phyloP scores from a whole-genome alignment of 2,888 invertebrate genomes.

The Netelia fuscicornis region DNA sequence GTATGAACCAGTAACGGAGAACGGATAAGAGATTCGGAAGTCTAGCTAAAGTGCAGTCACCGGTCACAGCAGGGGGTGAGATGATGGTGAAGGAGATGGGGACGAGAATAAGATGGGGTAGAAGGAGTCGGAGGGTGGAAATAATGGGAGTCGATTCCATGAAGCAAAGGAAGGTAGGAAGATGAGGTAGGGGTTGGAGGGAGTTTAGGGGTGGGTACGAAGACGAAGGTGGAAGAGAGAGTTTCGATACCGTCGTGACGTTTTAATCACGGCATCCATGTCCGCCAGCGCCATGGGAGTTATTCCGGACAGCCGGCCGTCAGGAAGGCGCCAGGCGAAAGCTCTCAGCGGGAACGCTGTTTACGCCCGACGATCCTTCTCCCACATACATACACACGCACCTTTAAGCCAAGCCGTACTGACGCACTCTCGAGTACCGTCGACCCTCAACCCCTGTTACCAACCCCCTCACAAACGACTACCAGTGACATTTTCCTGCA shows the following conservation, averaged over 20 bases:
- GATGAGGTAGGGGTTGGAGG: too few relatives aligned
- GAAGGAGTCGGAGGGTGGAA: neutral
- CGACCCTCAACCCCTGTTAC: too few relatives aligned
- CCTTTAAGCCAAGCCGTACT: conserved; percentile 17
- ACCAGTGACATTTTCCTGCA: conserved; percentile 67
- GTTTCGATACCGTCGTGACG: conserved; percentile 68
- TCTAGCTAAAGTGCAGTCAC: conserved; percentile 25
- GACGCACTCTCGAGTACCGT: conserved; percentile 57
- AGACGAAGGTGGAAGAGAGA: conserved; percentile 8
- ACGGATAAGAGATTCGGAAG: conserved; percentile 43
- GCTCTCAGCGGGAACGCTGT: conserved; percentile 55
- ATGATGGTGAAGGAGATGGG: too few relatives aligned
- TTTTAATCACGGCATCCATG: conserved; percentile 71
- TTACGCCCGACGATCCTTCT: conserved; percentile 38
- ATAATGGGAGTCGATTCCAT: conserved; percentile 51
- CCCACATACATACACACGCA: conserved; percentile 13
- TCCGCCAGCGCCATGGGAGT: conserved; percentile 69
- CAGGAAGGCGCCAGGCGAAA: conserved; percentile 72
- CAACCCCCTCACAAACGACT: conserved; percentile 27
- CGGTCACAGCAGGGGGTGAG: conserved; percentile 23
- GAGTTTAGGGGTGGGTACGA: too few relatives aligned
- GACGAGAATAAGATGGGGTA: too few relatives aligned
- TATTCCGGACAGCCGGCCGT: conserved; percentile 77
- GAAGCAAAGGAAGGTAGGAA: conserved; percentile 33
- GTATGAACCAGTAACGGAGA: neutral